Percentiles rank a stretch among this genome's conserved stretches.
These are phyloP conservation scores for Triplophysa yarkandensis DNA, from an alignment of 2,797 vertebrate species.

Conservation along the genomic window DNA sequence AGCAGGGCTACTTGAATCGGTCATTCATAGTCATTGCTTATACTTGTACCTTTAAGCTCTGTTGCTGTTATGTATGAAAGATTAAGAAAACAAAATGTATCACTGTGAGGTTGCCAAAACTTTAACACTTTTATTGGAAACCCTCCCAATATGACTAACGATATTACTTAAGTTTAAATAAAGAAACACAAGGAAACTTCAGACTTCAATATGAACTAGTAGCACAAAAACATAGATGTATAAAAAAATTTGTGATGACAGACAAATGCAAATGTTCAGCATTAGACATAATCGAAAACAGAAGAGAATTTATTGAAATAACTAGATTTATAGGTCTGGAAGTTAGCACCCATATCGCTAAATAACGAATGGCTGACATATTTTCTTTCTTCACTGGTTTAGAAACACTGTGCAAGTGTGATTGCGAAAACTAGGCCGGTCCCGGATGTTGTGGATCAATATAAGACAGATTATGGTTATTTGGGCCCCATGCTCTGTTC, in stretches of 20 bases:
- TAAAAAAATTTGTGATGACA: background rate
- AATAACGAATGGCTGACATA: background rate
- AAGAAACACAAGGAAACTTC: too few relatives aligned
- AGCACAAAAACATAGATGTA: background rate
- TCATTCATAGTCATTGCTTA: background rate
- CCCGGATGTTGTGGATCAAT: slow-evolving; percentile 85
- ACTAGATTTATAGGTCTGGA: background rate
- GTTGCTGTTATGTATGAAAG: background rate
- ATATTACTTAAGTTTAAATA: too few relatives aligned
- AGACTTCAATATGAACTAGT: background rate
- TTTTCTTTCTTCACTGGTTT: slow-evolving; percentile 11
- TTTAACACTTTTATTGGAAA: background rate
- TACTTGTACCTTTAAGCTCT: background rate
- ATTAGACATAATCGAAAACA: too few relatives aligned
- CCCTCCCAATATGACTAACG: too few relatives aligned
- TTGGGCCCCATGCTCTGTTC: slow-evolving; percentile 88
- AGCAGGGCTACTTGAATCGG: background rate
- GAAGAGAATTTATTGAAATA: too few relatives aligned
- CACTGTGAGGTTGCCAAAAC: background rate
- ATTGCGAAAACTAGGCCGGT: slow-evolving; percentile 78
- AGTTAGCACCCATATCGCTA: background rate
- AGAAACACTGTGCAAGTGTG: slow-evolving; percentile 84
- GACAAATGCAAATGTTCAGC: background rate
- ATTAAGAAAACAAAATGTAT: background rate
- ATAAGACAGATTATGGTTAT: slow-evolving; percentile 85